These are phyloP conservation scores for Rhynchopsitta pachyrhyncha DNA, from an alignment of 2,113 vertebrate genomes.

Conservation along the genomic window DNA sequence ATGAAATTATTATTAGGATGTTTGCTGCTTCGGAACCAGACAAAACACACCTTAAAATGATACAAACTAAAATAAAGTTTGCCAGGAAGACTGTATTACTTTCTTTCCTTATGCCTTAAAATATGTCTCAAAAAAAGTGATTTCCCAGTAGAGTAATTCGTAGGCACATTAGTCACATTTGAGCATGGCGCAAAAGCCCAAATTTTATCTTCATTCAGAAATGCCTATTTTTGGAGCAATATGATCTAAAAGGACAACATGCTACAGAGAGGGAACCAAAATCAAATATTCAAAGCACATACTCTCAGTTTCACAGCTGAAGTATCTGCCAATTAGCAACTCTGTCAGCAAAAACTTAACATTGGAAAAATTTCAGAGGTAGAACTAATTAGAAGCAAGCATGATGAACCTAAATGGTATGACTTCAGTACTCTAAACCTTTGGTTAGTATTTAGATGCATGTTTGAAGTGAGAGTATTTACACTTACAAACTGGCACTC, in stretches of 20 bases:
- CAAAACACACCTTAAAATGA: background rate
- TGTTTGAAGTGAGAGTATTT: background rate
- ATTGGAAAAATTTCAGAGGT: background rate
- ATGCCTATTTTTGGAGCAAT: background rate
- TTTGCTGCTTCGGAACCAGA: background rate
- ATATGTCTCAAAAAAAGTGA: background rate
- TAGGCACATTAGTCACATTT: background rate
- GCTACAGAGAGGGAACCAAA: background rate
- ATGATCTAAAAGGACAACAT: background rate
- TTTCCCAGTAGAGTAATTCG: background rate
- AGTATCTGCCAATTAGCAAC: background rate
- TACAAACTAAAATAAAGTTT: background rate
- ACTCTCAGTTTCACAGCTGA: conserved; percentile 3
- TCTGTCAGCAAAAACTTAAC: conserved; percentile 8
- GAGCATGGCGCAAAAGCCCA: background rate
- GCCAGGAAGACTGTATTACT: background rate
- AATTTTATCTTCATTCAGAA: background rate
- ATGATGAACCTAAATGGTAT: background rate
- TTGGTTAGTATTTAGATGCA: background rate
- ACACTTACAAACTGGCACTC: accelerated
- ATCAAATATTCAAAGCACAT: conserved; percentile 13
- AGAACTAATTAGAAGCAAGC: background rate
- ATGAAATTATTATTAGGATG: background rate
- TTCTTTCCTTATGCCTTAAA: background rate
- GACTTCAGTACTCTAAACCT: background rate